A percentile compares a stretch with the other conserved stretches of the same genome.
Conservation (phyloP, 1,140 invertebrate species). For the Ladona fulva region DNA sequence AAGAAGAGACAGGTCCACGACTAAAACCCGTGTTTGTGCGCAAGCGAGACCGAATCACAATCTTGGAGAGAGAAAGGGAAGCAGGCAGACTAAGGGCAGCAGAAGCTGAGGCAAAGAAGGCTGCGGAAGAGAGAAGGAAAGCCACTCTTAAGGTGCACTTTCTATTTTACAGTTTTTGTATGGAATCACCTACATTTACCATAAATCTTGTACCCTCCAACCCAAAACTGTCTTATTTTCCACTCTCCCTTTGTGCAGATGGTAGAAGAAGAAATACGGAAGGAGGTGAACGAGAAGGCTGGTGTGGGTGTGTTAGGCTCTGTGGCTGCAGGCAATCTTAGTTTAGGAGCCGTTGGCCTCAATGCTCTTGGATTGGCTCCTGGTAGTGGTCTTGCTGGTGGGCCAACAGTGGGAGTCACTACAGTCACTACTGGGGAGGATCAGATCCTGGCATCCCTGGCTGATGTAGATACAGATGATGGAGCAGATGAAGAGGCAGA, state of each 20-base stretch:
- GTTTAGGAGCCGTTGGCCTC: background rate
- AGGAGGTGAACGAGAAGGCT: constrained; percentile 47
- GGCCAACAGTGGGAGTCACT: background rate
- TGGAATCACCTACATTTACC: no score
- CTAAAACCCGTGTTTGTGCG: constrained; percentile 96
- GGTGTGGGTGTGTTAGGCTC: constrained; percentile 31
- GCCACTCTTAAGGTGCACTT: constrained; percentile 80
- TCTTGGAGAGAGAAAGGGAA: constrained; percentile 89
- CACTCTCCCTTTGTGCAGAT: constrained; percentile 44
- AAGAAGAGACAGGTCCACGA: constrained; percentile 77
- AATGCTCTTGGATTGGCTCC: background rate
- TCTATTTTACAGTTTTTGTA: no score
- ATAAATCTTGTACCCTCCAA: no score
- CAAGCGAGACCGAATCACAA: constrained; percentile 88
- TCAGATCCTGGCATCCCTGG: constrained; percentile 37
- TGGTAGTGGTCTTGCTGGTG: constrained; percentile 33
- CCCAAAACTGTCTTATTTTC: no score
- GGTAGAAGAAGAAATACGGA: constrained; percentile 80
- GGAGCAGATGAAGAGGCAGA: constrained; percentile 95
- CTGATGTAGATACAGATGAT: constrained; percentile 91
- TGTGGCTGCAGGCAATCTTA: constrained; percentile 39
- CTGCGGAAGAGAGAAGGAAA: constrained; percentile 70
- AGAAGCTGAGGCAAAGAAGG: constrained; percentile 64
- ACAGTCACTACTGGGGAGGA: constrained; percentile 22
- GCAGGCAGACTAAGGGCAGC: constrained; percentile 72